phyloP scores from a whole-genome alignment of 2,888 invertebrate genomes.

The Epirrhoe alternata region DNA sequence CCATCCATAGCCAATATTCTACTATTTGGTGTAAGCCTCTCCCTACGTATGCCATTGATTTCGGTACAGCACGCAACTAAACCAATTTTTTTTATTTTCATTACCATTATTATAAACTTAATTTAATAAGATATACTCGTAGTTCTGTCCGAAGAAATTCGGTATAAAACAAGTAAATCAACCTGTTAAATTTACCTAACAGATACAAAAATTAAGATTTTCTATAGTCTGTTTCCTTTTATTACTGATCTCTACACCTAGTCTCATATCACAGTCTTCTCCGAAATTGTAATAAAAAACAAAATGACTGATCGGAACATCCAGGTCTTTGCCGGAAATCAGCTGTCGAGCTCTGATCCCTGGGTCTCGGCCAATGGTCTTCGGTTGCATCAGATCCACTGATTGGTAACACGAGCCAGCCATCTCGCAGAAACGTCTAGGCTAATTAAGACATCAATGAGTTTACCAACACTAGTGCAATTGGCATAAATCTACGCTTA shows the following conservation, averaged over 20 bases:
- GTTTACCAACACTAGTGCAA: slow-evolving; percentile 1
- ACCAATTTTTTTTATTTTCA: no score
- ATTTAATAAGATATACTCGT: no score
- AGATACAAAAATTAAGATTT: no score
- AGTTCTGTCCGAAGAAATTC: no score
- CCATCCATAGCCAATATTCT: no score
- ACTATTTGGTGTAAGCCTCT: no score
- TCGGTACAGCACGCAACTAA: no score
- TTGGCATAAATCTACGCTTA: neutral
- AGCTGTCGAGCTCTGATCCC: slow-evolving; percentile 77
- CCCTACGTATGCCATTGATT: no score
- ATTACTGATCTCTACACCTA: neutral
- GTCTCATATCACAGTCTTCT: slow-evolving; percentile 32
- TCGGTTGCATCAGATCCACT: slow-evolving; percentile 72
- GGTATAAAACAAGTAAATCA: no score
- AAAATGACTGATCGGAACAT: slow-evolving; percentile 55
- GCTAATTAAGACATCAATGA: slow-evolving; percentile 53
- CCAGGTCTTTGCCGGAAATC: slow-evolving; percentile 71
- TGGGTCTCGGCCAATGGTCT: slow-evolving; percentile 77
- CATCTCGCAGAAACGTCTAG: slow-evolving; percentile 65
- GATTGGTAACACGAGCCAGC: slow-evolving; percentile 67
- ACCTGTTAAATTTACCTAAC: no score
- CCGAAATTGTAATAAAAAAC: slow-evolving; percentile 42
- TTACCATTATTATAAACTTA: no score
- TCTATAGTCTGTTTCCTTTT: neutral